phyloP scores from a whole-genome alignment of 2,888 invertebrate species.

The Esperia sulphurella region DNA sequence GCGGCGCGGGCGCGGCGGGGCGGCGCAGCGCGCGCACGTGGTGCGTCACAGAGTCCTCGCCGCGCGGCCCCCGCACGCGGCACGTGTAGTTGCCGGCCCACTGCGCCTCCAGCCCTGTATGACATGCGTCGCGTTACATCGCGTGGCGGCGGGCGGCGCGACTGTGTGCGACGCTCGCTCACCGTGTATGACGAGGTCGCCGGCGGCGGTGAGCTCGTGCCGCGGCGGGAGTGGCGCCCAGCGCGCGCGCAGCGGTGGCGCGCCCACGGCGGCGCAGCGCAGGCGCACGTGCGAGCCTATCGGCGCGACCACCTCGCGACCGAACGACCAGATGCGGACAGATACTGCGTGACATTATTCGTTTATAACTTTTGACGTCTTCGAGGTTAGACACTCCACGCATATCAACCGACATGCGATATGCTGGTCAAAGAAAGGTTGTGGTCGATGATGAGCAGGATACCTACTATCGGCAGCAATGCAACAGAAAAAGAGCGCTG shows the following conservation, averaged over 20 bases:
- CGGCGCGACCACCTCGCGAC: constrained; percentile 46
- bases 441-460: no score
- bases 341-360: not conserved
- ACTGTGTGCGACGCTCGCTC: constrained; percentile 88
- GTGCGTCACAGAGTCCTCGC: constrained; percentile 87
- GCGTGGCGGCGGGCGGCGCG: constrained; percentile 83
- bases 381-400: no score
- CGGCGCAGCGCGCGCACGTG: constrained; percentile 76
- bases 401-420: no score
- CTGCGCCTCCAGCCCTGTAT: constrained; percentile 83
- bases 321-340: not conserved
- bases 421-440: no score
- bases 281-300: constrained; percentile 84
- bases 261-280: constrained; percentile 83
- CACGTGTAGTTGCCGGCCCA: constrained; percentile 86
- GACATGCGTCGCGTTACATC: constrained; percentile 79
- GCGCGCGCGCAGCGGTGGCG: constrained; percentile 85
- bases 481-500: no score
- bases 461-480: no score
- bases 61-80: constrained; percentile 86
- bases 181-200: constrained; percentile 72
- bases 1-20: constrained; percentile 82
- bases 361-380: no score
- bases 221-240: constrained; percentile 60
- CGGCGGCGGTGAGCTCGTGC: not conserved